Evolutionary conservation across 2,797 vertebrate genomes (phyloP).

Genomic region (Glossophaga mutica): DNA sequence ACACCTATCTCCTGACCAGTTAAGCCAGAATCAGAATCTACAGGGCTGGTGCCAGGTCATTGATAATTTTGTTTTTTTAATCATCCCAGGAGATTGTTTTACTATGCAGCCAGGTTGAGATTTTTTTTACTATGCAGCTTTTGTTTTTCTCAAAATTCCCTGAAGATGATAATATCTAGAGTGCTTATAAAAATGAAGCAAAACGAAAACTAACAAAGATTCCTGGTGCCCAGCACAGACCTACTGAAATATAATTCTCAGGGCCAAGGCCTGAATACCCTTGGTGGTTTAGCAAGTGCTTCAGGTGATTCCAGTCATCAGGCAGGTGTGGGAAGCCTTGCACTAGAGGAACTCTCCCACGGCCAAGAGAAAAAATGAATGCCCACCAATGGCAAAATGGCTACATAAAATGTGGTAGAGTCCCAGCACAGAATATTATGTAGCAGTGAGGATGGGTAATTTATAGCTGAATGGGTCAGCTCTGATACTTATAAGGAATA

Average conservation of each 20-base stretch:
- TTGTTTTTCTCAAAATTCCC: neutral
- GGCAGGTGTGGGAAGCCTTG: neutral
- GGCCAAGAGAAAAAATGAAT: fast-evolving
- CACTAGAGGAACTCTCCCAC: neutral
- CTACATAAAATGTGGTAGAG: no score
- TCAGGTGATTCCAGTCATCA: neutral
- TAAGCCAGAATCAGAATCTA: neutral
- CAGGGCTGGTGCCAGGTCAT: fast-evolving
- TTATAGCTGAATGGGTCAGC: neutral
- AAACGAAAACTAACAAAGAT: neutral
- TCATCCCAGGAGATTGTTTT: neutral
- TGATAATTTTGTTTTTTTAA: neutral
- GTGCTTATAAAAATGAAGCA: neutral
- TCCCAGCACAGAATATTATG: neutral
- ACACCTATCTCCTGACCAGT: neutral
- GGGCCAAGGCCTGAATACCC: neutral
- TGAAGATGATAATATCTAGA: neutral
- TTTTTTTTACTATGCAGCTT: neutral
- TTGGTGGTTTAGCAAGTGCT: neutral
- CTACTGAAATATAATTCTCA: neutral
- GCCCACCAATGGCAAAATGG: neutral
- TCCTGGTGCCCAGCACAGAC: neutral
- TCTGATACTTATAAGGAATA: neutral
- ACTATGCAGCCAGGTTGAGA: neutral
- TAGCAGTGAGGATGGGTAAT: neutral